Base-by-base conservation (phyloP, 2,888 invertebrate genomes). In the Leptinotarsa haldemani region DNA sequence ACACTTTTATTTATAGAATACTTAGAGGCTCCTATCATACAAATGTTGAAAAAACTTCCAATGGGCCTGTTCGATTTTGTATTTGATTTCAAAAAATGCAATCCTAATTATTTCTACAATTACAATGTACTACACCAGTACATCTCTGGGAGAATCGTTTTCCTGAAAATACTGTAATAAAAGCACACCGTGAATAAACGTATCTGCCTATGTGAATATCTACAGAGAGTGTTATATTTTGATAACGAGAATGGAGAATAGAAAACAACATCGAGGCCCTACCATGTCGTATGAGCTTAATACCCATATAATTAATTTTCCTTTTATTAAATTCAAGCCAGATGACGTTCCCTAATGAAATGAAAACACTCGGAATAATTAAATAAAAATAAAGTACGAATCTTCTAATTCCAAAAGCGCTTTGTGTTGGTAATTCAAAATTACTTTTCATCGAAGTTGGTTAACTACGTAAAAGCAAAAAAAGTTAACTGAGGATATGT, bases 311-410 rank as follows among this genome's bases (percentile, higher is more conserved):
- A 82, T 83, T 82, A 83, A 83, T 83, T 82, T 80, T 77, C 80
- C 80, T 82, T 83, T 82, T 81, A 82, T 82, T 79, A 80, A 82
- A 81, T 81, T 80, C 81, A 75, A 80, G 65, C 78, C 74, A 77
- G 79, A 81, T 79, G 81, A 77, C 79, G 80, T 80, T 77, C 77
- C 79, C 78, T 82, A 82, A 83, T 83, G 83, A 82, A 83, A 83
- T 80, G 81, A 79, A 82, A 82, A 82, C 80, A 82, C 80, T 80
- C 77, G 65, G 77, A 79, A 77, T 82, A 82, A 83, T 82, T 83
- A 79, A 80, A 80, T 77, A 80, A 83, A 81, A 81, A 82, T 82
- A 81, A 78, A 79, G 80, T 78, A 74, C 58, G 71, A 63, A 75
- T 70, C 74, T 74, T 74, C 71, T 74, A 74, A 77, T 74, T 72